Evolutionary conservation across 2,888 invertebrate genomes (phyloP).

Genomic region (Mythimna ferrago): DNA sequence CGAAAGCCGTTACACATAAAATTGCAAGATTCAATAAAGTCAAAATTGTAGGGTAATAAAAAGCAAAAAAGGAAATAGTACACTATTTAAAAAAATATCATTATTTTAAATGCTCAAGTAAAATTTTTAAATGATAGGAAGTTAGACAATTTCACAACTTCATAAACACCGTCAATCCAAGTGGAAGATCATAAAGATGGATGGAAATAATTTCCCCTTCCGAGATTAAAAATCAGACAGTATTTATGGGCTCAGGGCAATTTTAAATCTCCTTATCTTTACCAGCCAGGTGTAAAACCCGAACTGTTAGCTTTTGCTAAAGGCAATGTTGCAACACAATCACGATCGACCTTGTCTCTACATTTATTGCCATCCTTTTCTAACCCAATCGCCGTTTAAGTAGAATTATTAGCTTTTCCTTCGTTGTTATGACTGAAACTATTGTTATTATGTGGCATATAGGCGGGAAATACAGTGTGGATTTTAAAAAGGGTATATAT

Average conservation of each 20-base stretch:
- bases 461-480: constrained; percentile 59
- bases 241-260: constrained; percentile 69
- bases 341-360: constrained; percentile 82
- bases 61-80: too few species aligned
- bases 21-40: constrained; percentile 15
- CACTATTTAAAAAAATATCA: background rate
- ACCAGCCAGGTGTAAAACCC: constrained; percentile 81
- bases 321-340: constrained; percentile 79
- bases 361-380: constrained; percentile 74
- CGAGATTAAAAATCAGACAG: constrained; percentile 66
- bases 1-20: constrained; percentile 9
- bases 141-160: constrained; percentile 10
- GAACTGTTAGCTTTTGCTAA: constrained; percentile 76
- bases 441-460: constrained; percentile 58
- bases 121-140: background rate
- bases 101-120: background rate
- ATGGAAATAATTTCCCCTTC: constrained; percentile 51
- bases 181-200: constrained; percentile 36
- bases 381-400: constrained; percentile 44
- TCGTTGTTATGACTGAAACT: constrained; percentile 47
- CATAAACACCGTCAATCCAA: constrained; percentile 20
- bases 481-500: constrained; percentile 72
- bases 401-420: constrained; percentile 24
- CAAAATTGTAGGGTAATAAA: background rate
- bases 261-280: constrained; percentile 81